Percentiles rank a stretch among this genome's conserved stretches.
Conservation (phyloP, 1,140 invertebrate species). For the Latrodectus geometricus region DNA sequence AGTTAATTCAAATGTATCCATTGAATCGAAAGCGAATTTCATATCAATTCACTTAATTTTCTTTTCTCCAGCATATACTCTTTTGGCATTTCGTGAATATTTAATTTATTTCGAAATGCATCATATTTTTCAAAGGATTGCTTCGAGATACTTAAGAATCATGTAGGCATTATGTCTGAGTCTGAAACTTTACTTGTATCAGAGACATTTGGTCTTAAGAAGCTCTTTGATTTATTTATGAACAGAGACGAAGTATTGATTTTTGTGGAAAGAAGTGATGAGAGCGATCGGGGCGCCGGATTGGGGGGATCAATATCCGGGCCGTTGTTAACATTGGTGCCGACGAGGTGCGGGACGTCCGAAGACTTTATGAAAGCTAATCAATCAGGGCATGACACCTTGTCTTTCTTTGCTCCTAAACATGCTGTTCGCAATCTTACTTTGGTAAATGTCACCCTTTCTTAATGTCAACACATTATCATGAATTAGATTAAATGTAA, state of each 20-base stretch:
- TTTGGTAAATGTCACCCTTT: background rate
- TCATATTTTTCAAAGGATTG: too few species aligned
- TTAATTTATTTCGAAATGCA: too few species aligned
- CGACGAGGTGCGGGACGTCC: slow-evolving; percentile 54
- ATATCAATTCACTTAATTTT: too few species aligned
- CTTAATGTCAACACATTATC: too few species aligned
- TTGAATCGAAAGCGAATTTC: too few species aligned
- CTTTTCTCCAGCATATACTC: too few species aligned
- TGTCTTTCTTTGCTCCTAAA: background rate
- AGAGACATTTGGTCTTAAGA: background rate
- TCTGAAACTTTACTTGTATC: background rate
- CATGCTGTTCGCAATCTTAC: background rate
- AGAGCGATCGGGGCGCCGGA: slow-evolving; percentile 52
- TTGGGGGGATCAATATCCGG: slow-evolving; percentile 57
- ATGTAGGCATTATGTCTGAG: background rate
- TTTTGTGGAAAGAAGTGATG: slow-evolving; percentile 21
- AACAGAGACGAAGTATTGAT: slow-evolving; percentile 18
- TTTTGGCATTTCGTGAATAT: background rate
- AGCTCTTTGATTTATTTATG: slow-evolving; percentile 27
- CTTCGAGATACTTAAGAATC: background rate
- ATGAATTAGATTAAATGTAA: too few species aligned
- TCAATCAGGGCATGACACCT: slow-evolving; percentile 43
- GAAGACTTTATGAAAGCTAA: slow-evolving; percentile 46
- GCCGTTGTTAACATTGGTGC: slow-evolving; percentile 44
- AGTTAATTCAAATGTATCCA: too few species aligned